phyloP scores from a whole-genome alignment of 2,797 vertebrate species.

The Mormyrus proboscirostris region DNA sequence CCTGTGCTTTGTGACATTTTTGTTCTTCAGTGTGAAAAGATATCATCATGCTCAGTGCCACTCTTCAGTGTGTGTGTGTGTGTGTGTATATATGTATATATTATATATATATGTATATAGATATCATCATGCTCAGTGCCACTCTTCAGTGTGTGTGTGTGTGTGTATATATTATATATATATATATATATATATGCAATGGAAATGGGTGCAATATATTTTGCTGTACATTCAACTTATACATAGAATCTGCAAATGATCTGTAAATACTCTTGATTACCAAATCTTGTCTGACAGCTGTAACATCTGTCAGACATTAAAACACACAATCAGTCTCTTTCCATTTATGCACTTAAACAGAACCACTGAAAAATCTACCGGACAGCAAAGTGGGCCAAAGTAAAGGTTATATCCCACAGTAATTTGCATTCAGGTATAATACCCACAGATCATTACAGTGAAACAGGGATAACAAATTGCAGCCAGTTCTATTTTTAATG shows the following conservation, averaged over 20 bases:
- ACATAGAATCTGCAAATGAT: neutral
- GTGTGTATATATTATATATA: neutral
- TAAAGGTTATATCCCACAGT: neutral
- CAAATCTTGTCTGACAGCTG: neutral
- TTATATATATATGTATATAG: too few relatives aligned
- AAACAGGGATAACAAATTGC: neutral
- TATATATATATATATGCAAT: neutral
- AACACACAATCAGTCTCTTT: neutral
- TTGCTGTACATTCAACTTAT: neutral
- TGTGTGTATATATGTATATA: neutral
- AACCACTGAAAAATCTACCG: neutral
- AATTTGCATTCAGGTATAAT: neutral
- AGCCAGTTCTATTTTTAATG: neutral
- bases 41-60: neutral
- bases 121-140: neutral
- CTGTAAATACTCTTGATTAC: neutral
- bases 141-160: neutral
- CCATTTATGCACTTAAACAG: neutral
- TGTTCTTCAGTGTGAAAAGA: neutral
- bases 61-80: neutral
- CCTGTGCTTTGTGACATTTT: neutral
- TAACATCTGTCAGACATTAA: neutral
- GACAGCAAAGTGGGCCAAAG: neutral
- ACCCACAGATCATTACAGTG: neutral
- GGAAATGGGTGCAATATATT: neutral